phyloP scores from a whole-genome alignment of 2,113 vertebrate species.

The Pithys albifrons region DNA sequence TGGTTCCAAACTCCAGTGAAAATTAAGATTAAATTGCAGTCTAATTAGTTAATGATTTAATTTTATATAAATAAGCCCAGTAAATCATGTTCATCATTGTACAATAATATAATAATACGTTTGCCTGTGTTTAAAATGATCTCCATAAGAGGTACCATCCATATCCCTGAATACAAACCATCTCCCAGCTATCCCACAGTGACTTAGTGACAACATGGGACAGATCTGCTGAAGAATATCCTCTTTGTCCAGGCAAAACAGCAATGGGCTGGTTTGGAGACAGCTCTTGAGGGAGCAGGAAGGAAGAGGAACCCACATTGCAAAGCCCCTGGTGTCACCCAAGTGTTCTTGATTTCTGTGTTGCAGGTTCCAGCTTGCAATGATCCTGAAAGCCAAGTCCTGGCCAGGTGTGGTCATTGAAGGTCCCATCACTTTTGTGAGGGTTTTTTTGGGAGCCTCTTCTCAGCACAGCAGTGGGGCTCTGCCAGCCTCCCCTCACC shows the following conservation, averaged over 20 bases:
- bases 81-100: neutral
- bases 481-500: neutral
- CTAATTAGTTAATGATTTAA: neutral
- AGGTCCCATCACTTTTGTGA: neutral
- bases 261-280: neutral
- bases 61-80: neutral
- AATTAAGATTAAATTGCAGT: neutral
- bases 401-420: neutral
- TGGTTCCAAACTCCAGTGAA: neutral
- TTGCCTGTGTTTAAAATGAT: neutral
- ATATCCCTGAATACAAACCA: accelerated
- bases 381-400: neutral
- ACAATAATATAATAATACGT: neutral
- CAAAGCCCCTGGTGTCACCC: neutral
- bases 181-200: neutral
- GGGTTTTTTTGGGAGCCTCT: neutral
- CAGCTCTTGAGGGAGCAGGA: neutral
- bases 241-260: neutral
- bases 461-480: accelerated
- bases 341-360: neutral
- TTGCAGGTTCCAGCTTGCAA: neutral
- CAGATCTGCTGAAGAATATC: neutral
- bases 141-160: neutral
- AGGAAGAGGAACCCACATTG: accelerated
- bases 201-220: neutral